These are phyloP conservation scores for Chelmon rostratus DNA, from an alignment of 2,797 vertebrate genomes.

Conservation along the genomic window DNA sequence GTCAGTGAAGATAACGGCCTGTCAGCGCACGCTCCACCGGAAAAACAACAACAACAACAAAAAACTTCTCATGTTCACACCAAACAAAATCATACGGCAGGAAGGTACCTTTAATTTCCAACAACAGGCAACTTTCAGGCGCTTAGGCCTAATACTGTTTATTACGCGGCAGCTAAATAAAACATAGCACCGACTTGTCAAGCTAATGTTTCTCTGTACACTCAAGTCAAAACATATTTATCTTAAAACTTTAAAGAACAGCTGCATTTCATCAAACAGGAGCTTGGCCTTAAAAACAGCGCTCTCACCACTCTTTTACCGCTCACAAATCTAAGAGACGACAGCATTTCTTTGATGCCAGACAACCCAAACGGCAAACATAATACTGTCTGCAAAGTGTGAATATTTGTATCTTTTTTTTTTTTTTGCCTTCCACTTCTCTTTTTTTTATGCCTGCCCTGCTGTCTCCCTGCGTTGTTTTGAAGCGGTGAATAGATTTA, in stretches of 20 bases:
- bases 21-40: slow-evolving; percentile 31
- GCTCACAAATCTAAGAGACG: slow-evolving; percentile 77
- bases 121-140: slow-evolving; percentile 48
- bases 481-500: slow-evolving; percentile 87
- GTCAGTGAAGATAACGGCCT: slow-evolving; percentile 53
- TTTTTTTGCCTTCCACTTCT: slow-evolving; percentile 31
- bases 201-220: slow-evolving; percentile 68
- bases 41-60: slow-evolving; percentile 28
- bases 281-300: slow-evolving; percentile 75
- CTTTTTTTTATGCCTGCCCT: slow-evolving; percentile 71
- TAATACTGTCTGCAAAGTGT: slow-evolving; percentile 85
- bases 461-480: slow-evolving; percentile 86
- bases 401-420: slow-evolving; percentile 84
- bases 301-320: slow-evolving; percentile 66
- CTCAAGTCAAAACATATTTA: slow-evolving; percentile 83
- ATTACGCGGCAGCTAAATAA: slow-evolving; percentile 65
- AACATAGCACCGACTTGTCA: slow-evolving; percentile 73
- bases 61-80: slow-evolving; percentile 18
- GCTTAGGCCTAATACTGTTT: slow-evolving; percentile 26
- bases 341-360: slow-evolving; percentile 80
- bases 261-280: slow-evolving; percentile 80
- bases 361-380: slow-evolving; percentile 80
- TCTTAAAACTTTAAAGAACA: slow-evolving; percentile 81
- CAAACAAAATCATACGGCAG: slow-evolving; percentile 15
- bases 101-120: slow-evolving; percentile 47